These are phyloP conservation scores for Sarcophaga carnaria DNA, from an alignment of 2,888 invertebrate species.

Conservation along the genomic window DNA sequence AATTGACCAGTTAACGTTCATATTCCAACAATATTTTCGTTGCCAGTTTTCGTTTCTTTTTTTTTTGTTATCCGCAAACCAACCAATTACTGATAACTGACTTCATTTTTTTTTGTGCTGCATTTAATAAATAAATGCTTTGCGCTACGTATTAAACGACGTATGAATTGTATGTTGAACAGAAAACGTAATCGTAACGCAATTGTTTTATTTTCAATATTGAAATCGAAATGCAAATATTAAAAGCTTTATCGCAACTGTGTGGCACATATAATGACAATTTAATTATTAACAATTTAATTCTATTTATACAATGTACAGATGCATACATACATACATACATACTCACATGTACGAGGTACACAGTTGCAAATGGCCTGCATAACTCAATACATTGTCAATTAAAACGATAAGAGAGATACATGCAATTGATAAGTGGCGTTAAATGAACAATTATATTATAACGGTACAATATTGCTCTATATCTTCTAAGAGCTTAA, in stretches of 20 bases:
- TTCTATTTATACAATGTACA: slow-evolving; percentile 41
- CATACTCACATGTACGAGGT: neutral
- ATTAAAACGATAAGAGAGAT: neutral
- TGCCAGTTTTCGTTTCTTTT: no score
- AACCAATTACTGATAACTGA: slow-evolving; percentile 51
- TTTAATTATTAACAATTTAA: slow-evolving; percentile 63
- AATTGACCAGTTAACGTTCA: slow-evolving; percentile 52
- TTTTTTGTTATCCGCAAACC: neutral
- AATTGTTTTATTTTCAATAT: slow-evolving; percentile 47
- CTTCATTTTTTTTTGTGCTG: slow-evolving; percentile 13
- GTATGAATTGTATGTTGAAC: no score
- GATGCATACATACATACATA: no score
- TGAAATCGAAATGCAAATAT: slow-evolving; percentile 52
- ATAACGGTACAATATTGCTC: neutral
- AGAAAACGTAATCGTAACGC: neutral
- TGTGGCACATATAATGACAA: slow-evolving; percentile 62
- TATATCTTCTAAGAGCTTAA: no score
- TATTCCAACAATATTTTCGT: neutral
- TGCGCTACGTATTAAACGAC: neutral
- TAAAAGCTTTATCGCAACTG: slow-evolving; percentile 54
- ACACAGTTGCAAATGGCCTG: neutral
- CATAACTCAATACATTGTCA: neutral
- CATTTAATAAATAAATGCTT: slow-evolving; percentile 3
- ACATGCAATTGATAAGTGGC: neutral
- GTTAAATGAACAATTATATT: neutral